Evolutionary conservation across 2,888 invertebrate genomes (phyloP).

Genomic region (Lissonota sp.): DNA sequence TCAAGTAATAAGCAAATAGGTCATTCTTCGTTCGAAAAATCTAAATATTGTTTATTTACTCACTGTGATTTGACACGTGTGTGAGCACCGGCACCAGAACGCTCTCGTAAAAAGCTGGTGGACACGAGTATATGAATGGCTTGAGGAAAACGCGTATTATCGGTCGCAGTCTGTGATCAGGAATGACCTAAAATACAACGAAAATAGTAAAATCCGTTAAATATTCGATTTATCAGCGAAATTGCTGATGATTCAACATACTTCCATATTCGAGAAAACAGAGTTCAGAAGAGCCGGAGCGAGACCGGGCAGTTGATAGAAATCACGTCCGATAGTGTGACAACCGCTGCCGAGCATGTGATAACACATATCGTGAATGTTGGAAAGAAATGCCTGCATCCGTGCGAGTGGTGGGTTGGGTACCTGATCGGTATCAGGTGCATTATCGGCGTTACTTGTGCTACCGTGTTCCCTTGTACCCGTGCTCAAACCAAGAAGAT

Average conservation of each 20-base stretch:
- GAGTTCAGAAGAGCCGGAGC: constrained; percentile 90
- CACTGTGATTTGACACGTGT: constrained; percentile 91
- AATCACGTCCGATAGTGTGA: constrained; percentile 91
- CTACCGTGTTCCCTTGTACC: constrained; percentile 74
- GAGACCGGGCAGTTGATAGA: constrained; percentile 92
- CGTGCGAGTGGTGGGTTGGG: constrained; percentile 88
- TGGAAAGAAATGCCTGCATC: constrained; percentile 93
- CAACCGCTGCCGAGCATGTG: constrained; percentile 88
- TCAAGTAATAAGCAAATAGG: too few relatives aligned
- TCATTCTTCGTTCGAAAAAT: too few relatives aligned
- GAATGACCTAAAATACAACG: constrained; percentile 86
- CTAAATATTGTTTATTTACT: constrained; percentile 80
- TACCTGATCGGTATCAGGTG: constrained; percentile 83
- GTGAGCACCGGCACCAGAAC: constrained; percentile 92
- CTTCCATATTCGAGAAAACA: constrained; percentile 88
- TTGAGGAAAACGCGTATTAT: constrained; percentile 94
- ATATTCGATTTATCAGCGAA: neutral
- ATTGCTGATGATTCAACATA: constrained; percentile 72
- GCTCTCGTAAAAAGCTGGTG: constrained; percentile 90
- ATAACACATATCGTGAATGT: constrained; percentile 92
- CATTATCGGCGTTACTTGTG: constrained; percentile 77
- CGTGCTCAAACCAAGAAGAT: constrained; percentile 87
- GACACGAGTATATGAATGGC: constrained; percentile 94
- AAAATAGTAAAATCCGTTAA: neutral
- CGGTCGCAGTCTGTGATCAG: constrained; percentile 93